Conservation (phyloP, 2,113 vertebrate species). For the Marmota monax region DNA sequence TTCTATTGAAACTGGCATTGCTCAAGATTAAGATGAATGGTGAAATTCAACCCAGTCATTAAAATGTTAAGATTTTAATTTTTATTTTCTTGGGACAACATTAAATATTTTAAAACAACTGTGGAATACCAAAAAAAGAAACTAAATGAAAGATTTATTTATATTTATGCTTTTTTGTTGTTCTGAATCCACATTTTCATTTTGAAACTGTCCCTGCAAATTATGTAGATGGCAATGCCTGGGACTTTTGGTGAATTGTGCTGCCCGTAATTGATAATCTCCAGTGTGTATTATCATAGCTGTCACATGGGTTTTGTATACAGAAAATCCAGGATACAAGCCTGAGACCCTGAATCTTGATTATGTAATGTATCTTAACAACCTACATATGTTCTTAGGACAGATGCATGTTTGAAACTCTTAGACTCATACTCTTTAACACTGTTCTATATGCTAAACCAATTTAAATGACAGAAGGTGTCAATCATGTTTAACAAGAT, state of each 20-base stretch:
- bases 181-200: not conserved
- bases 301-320: not conserved
- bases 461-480: not conserved
- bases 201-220: not conserved
- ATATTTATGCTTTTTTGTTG: not conserved
- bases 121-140: not conserved
- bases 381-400: not conserved
- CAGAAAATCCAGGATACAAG: not conserved
- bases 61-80: not conserved
- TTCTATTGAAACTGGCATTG: not conserved
- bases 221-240: not conserved
- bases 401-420: not conserved
- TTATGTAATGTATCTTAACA: not conserved
- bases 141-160: not conserved
- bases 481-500: not conserved
- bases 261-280: not conserved
- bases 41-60: not conserved
- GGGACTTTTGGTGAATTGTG: not conserved
- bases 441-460: not conserved
- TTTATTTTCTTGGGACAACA: not conserved
- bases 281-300: not conserved
- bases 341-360: not conserved
- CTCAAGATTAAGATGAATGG: not conserved
- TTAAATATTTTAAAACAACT: not conserved
- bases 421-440: not conserved